Conservation (phyloP, 2,888 invertebrate species). For the Venusia cambrica region DNA sequence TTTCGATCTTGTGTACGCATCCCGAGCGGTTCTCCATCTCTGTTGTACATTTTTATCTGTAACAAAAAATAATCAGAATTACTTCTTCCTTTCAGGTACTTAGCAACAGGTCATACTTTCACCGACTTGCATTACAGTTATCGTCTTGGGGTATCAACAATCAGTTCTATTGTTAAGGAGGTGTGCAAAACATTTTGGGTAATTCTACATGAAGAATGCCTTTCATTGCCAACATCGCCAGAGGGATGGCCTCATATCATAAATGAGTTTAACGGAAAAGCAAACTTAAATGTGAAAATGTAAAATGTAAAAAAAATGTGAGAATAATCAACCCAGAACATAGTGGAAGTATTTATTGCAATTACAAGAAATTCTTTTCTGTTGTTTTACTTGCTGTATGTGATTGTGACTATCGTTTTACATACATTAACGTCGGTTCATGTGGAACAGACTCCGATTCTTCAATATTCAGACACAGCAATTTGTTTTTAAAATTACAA, state of each 20-base stretch:
- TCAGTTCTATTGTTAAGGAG: slow-evolving; percentile 10
- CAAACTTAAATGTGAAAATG: slow-evolving; percentile 25
- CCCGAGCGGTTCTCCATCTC: slow-evolving; percentile 21
- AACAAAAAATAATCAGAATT: slow-evolving; percentile 5
- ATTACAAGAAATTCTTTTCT: slow-evolving; percentile 25
- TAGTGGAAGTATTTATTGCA: slow-evolving; percentile 24
- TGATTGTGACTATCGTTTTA: slow-evolving; percentile 1
- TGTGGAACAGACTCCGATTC: slow-evolving; percentile 4
- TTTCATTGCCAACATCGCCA: slow-evolving; percentile 12
- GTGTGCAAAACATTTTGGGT: slow-evolving; percentile 11
- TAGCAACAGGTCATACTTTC: slow-evolving; percentile 10
- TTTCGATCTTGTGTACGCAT: slow-evolving; percentile 14
- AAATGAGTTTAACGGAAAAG: slow-evolving; percentile 9
- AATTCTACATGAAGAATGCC: slow-evolving; percentile 10
- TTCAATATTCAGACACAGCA: slow-evolving; percentile 3
- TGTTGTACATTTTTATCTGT: slow-evolving; percentile 20
- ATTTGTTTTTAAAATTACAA: too few species aligned
- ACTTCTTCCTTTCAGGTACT: slow-evolving; percentile 12
- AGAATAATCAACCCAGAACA: slow-evolving; percentile 22
- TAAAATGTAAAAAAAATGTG: slow-evolving; percentile 24
- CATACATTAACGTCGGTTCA: slow-evolving; percentile 1
- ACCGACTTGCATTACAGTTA: slow-evolving; percentile 11
- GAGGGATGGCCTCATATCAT: slow-evolving; percentile 11
- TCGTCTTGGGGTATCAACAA: slow-evolving; percentile 12
- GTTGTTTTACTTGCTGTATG: slow-evolving; percentile 22